Percentiles rank a stretch among this genome's conserved stretches.
These are phyloP conservation scores for Lasioglossum morio DNA, from an alignment of 2,888 invertebrate genomes.

Conservation along the genomic window DNA sequence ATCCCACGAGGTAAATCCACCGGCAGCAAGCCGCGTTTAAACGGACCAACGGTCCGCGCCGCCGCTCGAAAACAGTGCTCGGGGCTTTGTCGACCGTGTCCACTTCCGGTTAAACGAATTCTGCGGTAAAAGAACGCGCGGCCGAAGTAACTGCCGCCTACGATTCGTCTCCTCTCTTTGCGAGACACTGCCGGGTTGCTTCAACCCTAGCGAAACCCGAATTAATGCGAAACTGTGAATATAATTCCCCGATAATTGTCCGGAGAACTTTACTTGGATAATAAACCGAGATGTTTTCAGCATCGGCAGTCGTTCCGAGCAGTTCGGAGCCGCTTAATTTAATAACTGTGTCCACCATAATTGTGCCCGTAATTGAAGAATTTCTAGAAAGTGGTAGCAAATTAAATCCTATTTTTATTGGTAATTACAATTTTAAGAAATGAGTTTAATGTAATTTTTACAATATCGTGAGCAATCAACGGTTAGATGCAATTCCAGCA, in stretches of 20 bases:
- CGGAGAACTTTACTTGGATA: not conserved
- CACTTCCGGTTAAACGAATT: conserved; percentile 4
- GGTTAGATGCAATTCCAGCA: too few relatives aligned
- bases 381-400: too few relatives aligned
- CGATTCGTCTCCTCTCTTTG: not conserved
- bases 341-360: too few relatives aligned
- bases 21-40: conserved; percentile 14
- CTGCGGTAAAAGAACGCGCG: not conserved
- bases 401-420: too few relatives aligned
- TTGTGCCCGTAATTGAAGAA: too few relatives aligned
- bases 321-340: too few relatives aligned
- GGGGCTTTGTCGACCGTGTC: conserved; percentile 7
- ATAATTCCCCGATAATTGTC: not conserved
- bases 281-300: not conserved
- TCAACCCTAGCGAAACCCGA: not conserved
- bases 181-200: not conserved
- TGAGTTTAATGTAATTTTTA: too few relatives aligned
- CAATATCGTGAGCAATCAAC: too few relatives aligned
- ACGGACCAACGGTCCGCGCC: not conserved
- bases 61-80: conserved; percentile 18
- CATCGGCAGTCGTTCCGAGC: too few relatives aligned
- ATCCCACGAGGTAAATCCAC: conserved; percentile 15
- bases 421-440: too few relatives aligned
- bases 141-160: not conserved
- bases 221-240: not conserved